Base-by-base conservation (phyloP, 2,888 invertebrate species). In the Orthosia cruda region DNA sequence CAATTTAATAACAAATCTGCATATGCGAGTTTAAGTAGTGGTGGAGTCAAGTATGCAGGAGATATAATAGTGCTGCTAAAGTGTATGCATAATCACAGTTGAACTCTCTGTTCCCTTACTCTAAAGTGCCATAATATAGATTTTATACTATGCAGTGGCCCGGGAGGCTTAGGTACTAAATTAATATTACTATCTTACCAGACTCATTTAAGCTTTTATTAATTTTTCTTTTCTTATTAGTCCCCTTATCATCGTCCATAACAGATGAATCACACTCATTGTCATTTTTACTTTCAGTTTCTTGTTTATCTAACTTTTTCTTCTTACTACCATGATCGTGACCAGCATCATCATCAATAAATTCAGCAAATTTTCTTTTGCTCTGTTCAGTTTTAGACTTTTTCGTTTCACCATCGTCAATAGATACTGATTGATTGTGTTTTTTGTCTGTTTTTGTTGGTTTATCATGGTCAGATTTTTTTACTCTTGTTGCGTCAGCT, bases 181-280 rank as follows among this genome's bases (percentile, higher is more conserved):
- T 40, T 40, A 40, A 40, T 40, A 9, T 40, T 40, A 40, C 40
- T 9, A 40, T 40, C 76, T 83, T 87, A 96, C 96, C 95, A 80
- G 96, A 96, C 71, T 95, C 94, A 92, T 96, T 96, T 0, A 95
- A 89, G 65, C 93, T 94, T 69, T 90, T 92, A 74, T 95, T 92
- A n/a, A 89, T 61, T 80, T 91, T 92, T 58, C 89, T 86, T 82
- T 89, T 91, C 54, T 85, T 86, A 71, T 49, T 81, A 26, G 74
- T 75, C 18, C 79, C 80, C 7, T 79, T 72, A 45, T 79, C 77
- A 66, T 85, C 76, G 49, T 89, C 89, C 52, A 79, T 74, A 54
- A 84, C 67, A 57, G 87, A 88, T 20, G 76, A 73, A 83, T 89
- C 83, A 65, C 55, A 62, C 12, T 69, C 62, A 73, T 81, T 62